Base-by-base conservation (phyloP, 2,113 vertebrate species). In the Callionymus lyra region DNA sequence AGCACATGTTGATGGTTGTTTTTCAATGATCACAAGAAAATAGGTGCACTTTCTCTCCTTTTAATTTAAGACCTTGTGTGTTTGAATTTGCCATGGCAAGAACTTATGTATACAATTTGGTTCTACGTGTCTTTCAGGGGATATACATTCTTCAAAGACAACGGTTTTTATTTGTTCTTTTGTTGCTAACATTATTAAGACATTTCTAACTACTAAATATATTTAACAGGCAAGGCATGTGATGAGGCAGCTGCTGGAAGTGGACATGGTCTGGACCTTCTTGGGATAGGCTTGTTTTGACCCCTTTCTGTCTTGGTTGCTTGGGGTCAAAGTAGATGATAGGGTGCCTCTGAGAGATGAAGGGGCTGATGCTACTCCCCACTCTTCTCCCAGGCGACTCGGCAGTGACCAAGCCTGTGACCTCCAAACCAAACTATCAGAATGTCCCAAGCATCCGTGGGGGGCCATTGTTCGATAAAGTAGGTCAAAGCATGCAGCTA, bases 381-480 rank as follows among this genome's bases (percentile, higher is more conserved):
- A 42, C 56, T 53, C 55, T 19, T 9, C 33, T 38, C 41, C 43
- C 44, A 21, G 34, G 43, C 38, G 19, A 5, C 43, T 40, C 45
- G 4, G 21, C 1, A 6, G 38, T 47, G 36, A 55, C 41, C 50
- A 68, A 70, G 63, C 63, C 16, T 39, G 39, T 75, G 81, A 78
- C 78, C 75, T 74, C 67, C 53, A 69, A 67, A 85, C 83, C 82
- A 83, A 88, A 83, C 77, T 68, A 68, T 72, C 59, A 72, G 65
- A 73, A 72, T 68, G 68, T 77, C 61, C 56, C 41, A 41, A 53
- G 76, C 63, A 59, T 66, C 65, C 69, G 21, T 67, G 16, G 68
- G 82, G 82, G 81, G 54, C 83, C 79, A 86, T 89, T 91, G 86
- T 90, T 87, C 57, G 32, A 68, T 58, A 78, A 92, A 88, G 69